These are phyloP conservation scores for Crambe crambe DNA, from an alignment of 37 sponge, comb jelly and placozoan genomes.

Conservation along the genomic window DNA sequence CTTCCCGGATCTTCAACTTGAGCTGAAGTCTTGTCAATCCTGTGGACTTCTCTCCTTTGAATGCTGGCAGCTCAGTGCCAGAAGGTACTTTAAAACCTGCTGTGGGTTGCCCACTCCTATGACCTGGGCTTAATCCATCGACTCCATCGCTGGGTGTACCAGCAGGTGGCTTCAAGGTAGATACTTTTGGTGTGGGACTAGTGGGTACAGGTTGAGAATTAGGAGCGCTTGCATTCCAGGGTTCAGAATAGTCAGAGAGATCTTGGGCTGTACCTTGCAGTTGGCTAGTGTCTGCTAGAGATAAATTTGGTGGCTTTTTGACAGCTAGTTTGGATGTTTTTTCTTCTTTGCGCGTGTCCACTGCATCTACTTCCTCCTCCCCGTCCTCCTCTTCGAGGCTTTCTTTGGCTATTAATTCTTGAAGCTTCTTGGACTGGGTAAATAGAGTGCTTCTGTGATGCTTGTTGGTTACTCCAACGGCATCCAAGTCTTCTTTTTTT, in stretches of 20 bases:
- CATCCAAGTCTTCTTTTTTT: conserved; percentile 72
- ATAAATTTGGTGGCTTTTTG: neutral
- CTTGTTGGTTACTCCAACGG: conserved; percentile 50
- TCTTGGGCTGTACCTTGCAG: neutral
- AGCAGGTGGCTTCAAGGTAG: neutral
- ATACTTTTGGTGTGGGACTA: neutral
- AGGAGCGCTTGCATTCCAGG: neutral
- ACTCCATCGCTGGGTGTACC: neutral
- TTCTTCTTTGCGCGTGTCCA: neutral
- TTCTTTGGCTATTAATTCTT: neutral
- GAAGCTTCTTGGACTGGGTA: conserved; percentile 33
- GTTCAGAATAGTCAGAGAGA: conserved; percentile 16
- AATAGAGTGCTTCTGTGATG: conserved; percentile 43
- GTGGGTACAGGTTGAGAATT: neutral
- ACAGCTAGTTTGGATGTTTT: neutral
- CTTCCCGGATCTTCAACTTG: conserved; percentile 61
- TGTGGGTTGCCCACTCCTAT: conserved; percentile 2
- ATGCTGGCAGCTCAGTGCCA: neutral
- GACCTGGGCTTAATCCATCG: neutral
- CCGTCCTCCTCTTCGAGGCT: neutral
- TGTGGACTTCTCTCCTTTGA: conserved; percentile 11
- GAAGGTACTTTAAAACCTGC: neutral
- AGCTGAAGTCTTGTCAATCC: conserved; percentile 60
- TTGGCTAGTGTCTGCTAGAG: neutral
- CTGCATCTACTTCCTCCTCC: neutral